Evolutionary conservation across 37 sponge, comb jelly and placozoan genomes (phyloP).

Genomic region (Chondrilla cf. caribensis): DNA sequence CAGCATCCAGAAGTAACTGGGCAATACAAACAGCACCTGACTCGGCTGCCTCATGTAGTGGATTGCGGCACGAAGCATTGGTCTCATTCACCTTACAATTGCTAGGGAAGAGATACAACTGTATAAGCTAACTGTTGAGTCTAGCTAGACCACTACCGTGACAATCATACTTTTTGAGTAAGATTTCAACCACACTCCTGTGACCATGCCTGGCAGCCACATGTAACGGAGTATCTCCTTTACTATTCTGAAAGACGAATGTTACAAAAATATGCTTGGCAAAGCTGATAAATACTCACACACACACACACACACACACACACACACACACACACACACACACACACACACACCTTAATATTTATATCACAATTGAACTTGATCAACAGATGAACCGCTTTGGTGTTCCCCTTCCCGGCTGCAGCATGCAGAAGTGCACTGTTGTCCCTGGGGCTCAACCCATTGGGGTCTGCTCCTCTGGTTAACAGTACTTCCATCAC

Average conservation of each 20-base stretch:
- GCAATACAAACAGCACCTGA: slow-evolving; percentile 34
- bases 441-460: slow-evolving; percentile 32
- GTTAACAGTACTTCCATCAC: slow-evolving; percentile 23
- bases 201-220: slow-evolving; percentile 65
- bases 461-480: slow-evolving; percentile 65
- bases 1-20: slow-evolving; percentile 39
- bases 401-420: slow-evolving; percentile 37
- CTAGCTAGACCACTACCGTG: background rate
- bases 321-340: slow-evolving; percentile 1
- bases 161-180: slow-evolving; percentile 50
- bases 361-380: slow-evolving; percentile 56
- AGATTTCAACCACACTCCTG: slow-evolving; percentile 32
- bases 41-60: slow-evolving; percentile 67
- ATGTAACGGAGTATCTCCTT: slow-evolving; percentile 59
- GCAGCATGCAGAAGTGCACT: slow-evolving; percentile 56
- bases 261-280: background rate
- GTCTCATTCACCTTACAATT: slow-evolving; percentile 40
- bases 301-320: slow-evolving; percentile 2
- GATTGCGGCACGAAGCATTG: slow-evolving; percentile 19
- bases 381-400: slow-evolving; percentile 38
- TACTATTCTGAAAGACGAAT: background rate
- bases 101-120: slow-evolving; percentile 18
- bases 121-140: background rate
- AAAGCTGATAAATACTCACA: background rate
- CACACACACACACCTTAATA: slow-evolving; percentile 21